Evolutionary conservation across 2,113 vertebrate species (phyloP), one percentile per base, ranked within the genome.

Genomic region (Ailuropoda melanoleuca): DNA sequence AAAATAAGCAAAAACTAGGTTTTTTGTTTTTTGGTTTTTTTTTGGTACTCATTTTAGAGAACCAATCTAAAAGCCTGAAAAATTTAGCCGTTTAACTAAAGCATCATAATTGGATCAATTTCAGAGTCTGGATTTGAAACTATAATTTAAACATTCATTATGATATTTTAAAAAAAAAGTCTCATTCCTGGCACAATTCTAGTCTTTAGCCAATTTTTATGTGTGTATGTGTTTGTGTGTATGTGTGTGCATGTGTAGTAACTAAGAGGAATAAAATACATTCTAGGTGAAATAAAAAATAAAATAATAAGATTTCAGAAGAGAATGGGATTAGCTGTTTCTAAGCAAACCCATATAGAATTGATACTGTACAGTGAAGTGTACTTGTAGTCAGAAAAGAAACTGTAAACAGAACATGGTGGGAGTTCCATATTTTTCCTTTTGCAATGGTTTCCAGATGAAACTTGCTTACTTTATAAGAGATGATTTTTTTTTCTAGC

Each of bases 381-480:
- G 34, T 7, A 96, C 64, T 2, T 81, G 39, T 8, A 92, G 53
- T 34, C 8, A 81, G 56, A 78, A 82, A 81, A 31, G 93, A 88
- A 96, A 93, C 34, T 64, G 39, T 90, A 97, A 97, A 96, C 55
- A 96, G 8, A 24, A 43, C 80, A 87, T 55, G 0, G 0, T 90
- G 87, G 88, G 87, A 82, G 7, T 62, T 95, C 93, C 88, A 24
- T 53, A 75, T 31, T 95, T 88, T 83, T 90, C 50, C 21, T 62
- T 88, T 85, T 68, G 64, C 92, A 95, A 97, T 97, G 91, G 39
- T 0, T 95, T 94, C 95, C 75, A 95, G 97, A 97, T 98, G 97
- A 97, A 95, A 97, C 3, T 56, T 93, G 95, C 94, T 97, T 97
- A 95, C 97, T 97, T 96, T 97, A 92, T 82, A 66, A 50, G 70